Base-by-base conservation (phyloP, 2,888 invertebrate species). In the Acutogordius australiensis region DNA sequence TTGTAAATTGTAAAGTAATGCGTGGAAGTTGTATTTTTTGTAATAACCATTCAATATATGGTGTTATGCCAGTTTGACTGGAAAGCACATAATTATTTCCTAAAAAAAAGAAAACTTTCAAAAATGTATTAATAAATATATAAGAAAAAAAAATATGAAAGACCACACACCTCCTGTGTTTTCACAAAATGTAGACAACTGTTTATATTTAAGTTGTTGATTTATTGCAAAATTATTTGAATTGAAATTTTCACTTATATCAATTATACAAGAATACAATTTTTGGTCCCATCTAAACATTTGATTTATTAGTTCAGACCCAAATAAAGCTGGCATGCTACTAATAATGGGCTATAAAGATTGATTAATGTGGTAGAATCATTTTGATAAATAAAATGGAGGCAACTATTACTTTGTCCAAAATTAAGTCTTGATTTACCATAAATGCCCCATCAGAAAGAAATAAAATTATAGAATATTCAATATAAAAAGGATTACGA, bases 251-350 rank as follows among this genome's bases (percentile, higher is more conserved):
- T n/a, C n/a, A n/a, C n/a, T n/a, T n/a, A n/a, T n/a, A n/a, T n/a
- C n/a, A n/a, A 37, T 37, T 57, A 94, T 91, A 67, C 99, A 74
- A 1, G 90, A 84, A 74, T 91, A 99, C 63, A 99, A 75, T 65
- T 94, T 78, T 74, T 99, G 97, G 74, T 99, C 97, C 97, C 97
- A 99, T 64, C 97, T 79, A 72, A 91, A 97, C n/a, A 94, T 91
- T 72, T 97, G 94, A 66, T 86, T 79, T 1, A 91, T 94, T 70
- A 97, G 76, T 73, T 99, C 97, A 2, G 84, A 84, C 13, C 94
- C 94, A 45, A 90, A 88, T 67, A 90, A 84, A 45, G 83, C 18
- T 37, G 37, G 18, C 18, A 13, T 37, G 18, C 18, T 37, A 37
- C 18, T 37, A 8, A 37, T 8, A 13, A 18, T 37, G 37, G 8